Base-by-base conservation (phyloP, 2,888 invertebrate species). In the Trissoscelio sp. region DNA sequence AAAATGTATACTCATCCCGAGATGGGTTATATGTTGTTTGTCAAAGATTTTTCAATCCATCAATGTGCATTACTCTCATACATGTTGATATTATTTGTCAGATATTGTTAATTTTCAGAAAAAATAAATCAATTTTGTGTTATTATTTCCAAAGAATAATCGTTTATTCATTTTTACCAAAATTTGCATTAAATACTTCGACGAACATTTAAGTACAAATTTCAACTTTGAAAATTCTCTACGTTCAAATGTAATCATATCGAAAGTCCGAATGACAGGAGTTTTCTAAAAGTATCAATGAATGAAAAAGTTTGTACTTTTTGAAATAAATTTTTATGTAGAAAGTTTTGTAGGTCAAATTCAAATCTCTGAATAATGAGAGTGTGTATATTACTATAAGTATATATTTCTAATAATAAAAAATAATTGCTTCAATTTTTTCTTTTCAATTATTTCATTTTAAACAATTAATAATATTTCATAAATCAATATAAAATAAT, bases 281-380 rank as follows among this genome's bases (percentile, higher is more conserved):
- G 28, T 51, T 51, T 51, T 51, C 28, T 22, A 6, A 51, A 24
- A 51, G 51, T 51, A 51, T 14, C 51, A 12, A 51, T 28, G 28
- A 51, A 51, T 51, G 28, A 24, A 55, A 55, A 55, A 55, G 31
- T 34, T 55, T 48, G 22, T 48, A 48, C 22, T 48, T 48, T 48
- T 48, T 48, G 24, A 48, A 48, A n/a, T 48, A 22, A 48, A 12
- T 48, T 48, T 48, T 22, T 22, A 22, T 48, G 22, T 24, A 18
- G 48, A 24, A 22, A 48, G n/a, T 48, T 48, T 48, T 48, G 24
- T 48, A 48, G 48, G 48, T 48, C 24, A 48, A 4, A 48, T 48
- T 48, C 2, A 48, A 48, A 48, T 48, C 2, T 48, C n/a, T 12
- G 22, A 22, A 48, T 48, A 22, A 48, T 48, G 24, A n/a, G n/a